These are phyloP conservation scores for Agapornis canus DNA, from an alignment of 2,797 vertebrate species.

Conservation along the genomic window DNA sequence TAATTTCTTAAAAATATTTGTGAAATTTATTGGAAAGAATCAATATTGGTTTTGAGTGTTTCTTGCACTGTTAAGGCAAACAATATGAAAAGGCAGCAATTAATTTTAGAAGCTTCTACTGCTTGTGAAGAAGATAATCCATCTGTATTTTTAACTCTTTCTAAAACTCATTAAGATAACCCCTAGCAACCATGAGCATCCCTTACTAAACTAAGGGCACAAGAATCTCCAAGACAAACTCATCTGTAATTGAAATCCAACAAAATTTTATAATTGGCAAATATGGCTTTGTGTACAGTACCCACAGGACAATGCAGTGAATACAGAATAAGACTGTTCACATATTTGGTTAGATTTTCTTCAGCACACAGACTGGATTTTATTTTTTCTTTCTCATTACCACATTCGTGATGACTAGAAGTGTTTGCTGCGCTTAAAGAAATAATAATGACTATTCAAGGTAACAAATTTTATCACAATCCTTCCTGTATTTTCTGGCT, in stretches of 20 bases:
- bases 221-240: background rate
- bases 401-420: background rate
- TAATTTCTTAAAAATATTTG: background rate
- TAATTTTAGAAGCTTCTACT: background rate
- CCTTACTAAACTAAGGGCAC: background rate
- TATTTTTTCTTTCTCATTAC: background rate
- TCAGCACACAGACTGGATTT: background rate
- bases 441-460: background rate
- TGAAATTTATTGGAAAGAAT: background rate
- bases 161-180: background rate
- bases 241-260: background rate
- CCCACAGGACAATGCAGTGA: background rate
- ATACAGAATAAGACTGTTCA: background rate
- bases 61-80: background rate
- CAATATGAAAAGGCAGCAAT: background rate
- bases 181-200: background rate
- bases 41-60: background rate
- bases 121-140: background rate
- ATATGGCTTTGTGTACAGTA: background rate
- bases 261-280: background rate
- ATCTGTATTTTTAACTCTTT: background rate
- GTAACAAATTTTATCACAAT: background rate
- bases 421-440: background rate
- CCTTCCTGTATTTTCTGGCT: background rate
- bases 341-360: background rate